Percentiles rank a stretch among this genome's conserved stretches.
These are phyloP conservation scores for Pseudoatta argentina DNA, from an alignment of 1,140 invertebrate genomes.

Conservation along the genomic window DNA sequence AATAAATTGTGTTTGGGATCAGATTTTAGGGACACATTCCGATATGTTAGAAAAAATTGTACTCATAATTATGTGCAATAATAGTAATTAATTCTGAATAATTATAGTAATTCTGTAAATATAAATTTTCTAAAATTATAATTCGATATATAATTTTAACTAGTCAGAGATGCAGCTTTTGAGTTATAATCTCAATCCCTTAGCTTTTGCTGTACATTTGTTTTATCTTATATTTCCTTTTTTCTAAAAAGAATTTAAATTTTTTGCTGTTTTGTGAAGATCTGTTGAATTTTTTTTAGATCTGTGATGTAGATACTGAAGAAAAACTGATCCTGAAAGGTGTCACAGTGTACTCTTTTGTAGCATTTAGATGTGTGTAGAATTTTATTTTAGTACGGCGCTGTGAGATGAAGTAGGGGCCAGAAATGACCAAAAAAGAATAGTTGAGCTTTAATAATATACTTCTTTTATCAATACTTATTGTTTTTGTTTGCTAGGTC, in stretches of 20 bases:
- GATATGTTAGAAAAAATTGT: background rate
- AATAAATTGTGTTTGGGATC: slow-evolving; percentile 20
- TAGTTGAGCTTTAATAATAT: slow-evolving; percentile 47
- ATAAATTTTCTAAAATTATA: background rate
- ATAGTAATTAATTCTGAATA: slow-evolving; percentile 19
- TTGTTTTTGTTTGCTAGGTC: slow-evolving; percentile 45
- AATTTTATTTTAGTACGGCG: slow-evolving; percentile 35
- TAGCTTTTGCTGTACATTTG: background rate
- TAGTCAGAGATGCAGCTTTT: background rate
- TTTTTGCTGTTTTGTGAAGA: background rate
- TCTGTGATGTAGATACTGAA: background rate
- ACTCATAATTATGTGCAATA: slow-evolving; percentile 20
- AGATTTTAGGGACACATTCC: slow-evolving; percentile 18
- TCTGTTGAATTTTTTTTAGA: background rate
- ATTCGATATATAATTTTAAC: background rate
- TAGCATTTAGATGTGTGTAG: slow-evolving; percentile 31
- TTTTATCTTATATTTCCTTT: background rate
- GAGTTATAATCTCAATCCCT: background rate
- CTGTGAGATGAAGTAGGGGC: slow-evolving; percentile 32
- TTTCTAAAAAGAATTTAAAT: background rate
- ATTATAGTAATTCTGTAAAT: slow-evolving; percentile 29
- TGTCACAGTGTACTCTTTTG: background rate
- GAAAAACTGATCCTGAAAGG: slow-evolving; percentile 4
- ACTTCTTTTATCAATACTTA: slow-evolving; percentile 26
- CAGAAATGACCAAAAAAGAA: slow-evolving; percentile 50